These are phyloP conservation scores for Spisula subtruncata DNA, from an alignment of 2,888 invertebrate species.

Conservation along the genomic window DNA sequence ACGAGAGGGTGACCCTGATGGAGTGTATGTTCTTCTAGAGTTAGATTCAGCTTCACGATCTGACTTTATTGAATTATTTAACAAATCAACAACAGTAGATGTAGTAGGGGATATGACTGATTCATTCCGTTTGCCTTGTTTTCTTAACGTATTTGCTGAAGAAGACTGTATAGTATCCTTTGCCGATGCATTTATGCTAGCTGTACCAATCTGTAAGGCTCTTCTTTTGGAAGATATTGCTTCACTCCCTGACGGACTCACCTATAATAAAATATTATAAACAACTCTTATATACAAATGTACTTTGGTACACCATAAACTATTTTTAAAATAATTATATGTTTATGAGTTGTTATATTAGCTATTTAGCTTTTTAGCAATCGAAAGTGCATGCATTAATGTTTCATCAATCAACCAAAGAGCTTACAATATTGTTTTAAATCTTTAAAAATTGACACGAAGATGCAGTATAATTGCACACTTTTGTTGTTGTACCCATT, in stretches of 20 bases:
- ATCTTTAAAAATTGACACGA: too few relatives aligned
- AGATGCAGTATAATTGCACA: too few relatives aligned
- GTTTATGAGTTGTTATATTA: too few relatives aligned
- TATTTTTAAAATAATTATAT: too few relatives aligned
- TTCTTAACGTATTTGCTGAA: background rate
- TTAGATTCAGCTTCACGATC: background rate
- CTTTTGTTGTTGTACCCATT: too few relatives aligned
- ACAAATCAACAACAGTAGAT: background rate
- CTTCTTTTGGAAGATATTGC: constrained; percentile 64
- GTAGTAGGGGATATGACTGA: background rate
- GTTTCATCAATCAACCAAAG: too few relatives aligned
- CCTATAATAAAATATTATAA: constrained; percentile 42
- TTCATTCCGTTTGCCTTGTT: background rate
- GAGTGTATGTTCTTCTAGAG: background rate
- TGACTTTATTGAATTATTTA: background rate
- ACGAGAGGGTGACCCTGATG: background rate
- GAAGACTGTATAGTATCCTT: background rate
- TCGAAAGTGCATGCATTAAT: too few relatives aligned
- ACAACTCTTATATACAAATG: background rate
- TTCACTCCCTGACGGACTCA: constrained; percentile 77
- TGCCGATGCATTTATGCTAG: background rate
- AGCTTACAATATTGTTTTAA: too few relatives aligned
- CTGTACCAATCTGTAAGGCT: background rate
- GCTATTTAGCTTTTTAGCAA: too few relatives aligned
- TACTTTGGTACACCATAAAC: too few relatives aligned